Evolutionary conservation across 2,797 vertebrate species (phyloP), one percentile per base, ranked within the genome.

Genomic region (Liasis olivaceus): DNA sequence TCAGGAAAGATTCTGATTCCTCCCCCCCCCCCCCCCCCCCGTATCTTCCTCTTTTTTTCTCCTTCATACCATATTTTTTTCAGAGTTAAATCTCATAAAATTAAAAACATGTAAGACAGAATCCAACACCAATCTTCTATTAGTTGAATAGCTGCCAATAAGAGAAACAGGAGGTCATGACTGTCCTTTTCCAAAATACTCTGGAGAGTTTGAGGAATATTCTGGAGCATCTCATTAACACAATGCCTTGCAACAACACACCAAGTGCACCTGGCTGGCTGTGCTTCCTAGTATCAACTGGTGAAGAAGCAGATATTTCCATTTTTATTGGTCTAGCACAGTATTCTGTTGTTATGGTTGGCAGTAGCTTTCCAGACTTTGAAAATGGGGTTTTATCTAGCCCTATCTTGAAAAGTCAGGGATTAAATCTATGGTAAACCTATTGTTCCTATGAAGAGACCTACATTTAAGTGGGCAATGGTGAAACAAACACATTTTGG

Each of bases 11-110:
- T 72, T 72, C 69, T 77, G 69, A 77, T 17, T 42, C 9, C 4
- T 8, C 7, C 31, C 17, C 0, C 6, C 20, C 7, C 4, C 3
- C 3, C 17, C 17, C 17, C 0, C 6, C 9, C 17, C 31, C 22
- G 69, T 77, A 17, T 60, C 59, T 60, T 17, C 59, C 17, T 60
- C 17, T 20, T 42, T 42, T 77, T 42, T 20, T 31, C 31, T 77
- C 51, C 51, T 42, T 77, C 42, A 77, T 42, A 77, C 20, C 31
- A 20, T 77, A 42, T 72, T 69, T 28, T 72, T 77, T 20, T 5
- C 69, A 36, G 51, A 54, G 6, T 77, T 42, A 77, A 42, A 42
- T 77, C 31, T 77, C n/a, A 77, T 15, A 77, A 22, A 77, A 11
- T 77, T 7, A 7, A 77, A 36, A 72, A 72, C 31, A 72, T 36